Percentiles rank a stretch among this genome's conserved stretches.
Evolutionary conservation across 2,888 invertebrate genomes (phyloP).

Genomic region (Drosophila bunnanda): DNA sequence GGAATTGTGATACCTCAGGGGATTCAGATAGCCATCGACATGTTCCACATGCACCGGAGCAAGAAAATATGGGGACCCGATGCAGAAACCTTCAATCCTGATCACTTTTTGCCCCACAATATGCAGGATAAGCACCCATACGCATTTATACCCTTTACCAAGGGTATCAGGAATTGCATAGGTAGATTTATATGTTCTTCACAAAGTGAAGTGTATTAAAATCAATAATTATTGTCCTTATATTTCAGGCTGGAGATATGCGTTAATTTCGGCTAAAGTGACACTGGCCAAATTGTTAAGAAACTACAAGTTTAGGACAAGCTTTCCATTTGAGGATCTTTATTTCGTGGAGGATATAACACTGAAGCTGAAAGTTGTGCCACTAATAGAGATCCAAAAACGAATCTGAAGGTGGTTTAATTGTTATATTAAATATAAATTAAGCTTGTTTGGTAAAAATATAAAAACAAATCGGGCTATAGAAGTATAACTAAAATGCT

Average conservation of each 20-base stretch:
- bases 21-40: constrained; percentile 79
- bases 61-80: constrained; percentile 82
- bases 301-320: constrained; percentile 79
- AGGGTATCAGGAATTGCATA: constrained; percentile 83
- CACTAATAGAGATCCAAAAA: constrained; percentile 67
- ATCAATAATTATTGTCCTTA: neutral
- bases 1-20: constrained; percentile 80
- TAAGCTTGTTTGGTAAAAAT: neutral
- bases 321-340: constrained; percentile 78
- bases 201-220: no score
- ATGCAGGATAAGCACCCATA: constrained; percentile 81
- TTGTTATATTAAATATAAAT: neutral
- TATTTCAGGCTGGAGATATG: constrained; percentile 81
- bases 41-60: constrained; percentile 82
- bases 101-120: constrained; percentile 82
- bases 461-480: neutral
- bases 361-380: constrained; percentile 75
- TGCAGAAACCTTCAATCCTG: constrained; percentile 83
- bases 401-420: constrained; percentile 43
- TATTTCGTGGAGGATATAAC: constrained; percentile 82
- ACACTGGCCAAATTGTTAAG: constrained; percentile 78
- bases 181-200: constrained; percentile 51
- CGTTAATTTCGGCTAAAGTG: constrained; percentile 78
- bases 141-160: constrained; percentile 83
- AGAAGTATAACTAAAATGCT: neutral